A percentile compares a stretch with the other conserved stretches of the same genome.
These are phyloP conservation scores for Epirrita christyi DNA, from an alignment of 2,888 invertebrate species.

Conservation along the genomic window DNA sequence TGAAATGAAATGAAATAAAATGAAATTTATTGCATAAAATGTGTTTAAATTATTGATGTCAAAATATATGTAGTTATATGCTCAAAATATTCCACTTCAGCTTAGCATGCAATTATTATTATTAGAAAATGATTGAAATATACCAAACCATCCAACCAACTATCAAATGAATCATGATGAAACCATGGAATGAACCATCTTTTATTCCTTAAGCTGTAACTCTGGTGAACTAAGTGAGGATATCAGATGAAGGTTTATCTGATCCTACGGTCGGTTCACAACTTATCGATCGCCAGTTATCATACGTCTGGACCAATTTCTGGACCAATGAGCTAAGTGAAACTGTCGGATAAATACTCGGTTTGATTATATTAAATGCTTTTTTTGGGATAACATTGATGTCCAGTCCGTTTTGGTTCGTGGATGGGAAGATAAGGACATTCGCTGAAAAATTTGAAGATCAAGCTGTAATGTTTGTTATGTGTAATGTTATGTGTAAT, in stretches of 20 bases:
- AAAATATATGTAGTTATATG: too few relatives aligned
- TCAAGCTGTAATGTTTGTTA: too few relatives aligned
- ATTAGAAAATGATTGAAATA: too few relatives aligned
- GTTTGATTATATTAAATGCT: slow-evolving; percentile 59
- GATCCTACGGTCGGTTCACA: slow-evolving; percentile 60
- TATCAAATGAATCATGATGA: too few relatives aligned
- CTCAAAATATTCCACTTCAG: too few relatives aligned
- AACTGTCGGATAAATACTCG: slow-evolving; percentile 44
- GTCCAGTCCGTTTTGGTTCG: slow-evolving; percentile 28
- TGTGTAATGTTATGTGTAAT: too few relatives aligned
- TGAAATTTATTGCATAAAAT: too few relatives aligned
- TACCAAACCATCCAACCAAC: too few relatives aligned
- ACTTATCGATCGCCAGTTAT: slow-evolving; percentile 59
- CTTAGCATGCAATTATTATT: too few relatives aligned
- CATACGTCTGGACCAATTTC: slow-evolving; percentile 59
- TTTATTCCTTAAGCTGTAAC: slow-evolving; percentile 6
- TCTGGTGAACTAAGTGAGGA: slow-evolving; percentile 33
- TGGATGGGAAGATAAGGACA: slow-evolving; percentile 14
- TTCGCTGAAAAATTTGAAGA: background rate
- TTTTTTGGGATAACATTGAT: slow-evolving; percentile 37
- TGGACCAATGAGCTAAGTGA: slow-evolving; percentile 55
- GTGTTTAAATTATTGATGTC: too few relatives aligned
- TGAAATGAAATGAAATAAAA: too few relatives aligned
- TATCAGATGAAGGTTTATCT: slow-evolving; percentile 50
- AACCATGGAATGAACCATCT: slow-evolving; percentile 8